Conservation (phyloP, 1,140 invertebrate species). For the Drosophila kurseongensis region DNA sequence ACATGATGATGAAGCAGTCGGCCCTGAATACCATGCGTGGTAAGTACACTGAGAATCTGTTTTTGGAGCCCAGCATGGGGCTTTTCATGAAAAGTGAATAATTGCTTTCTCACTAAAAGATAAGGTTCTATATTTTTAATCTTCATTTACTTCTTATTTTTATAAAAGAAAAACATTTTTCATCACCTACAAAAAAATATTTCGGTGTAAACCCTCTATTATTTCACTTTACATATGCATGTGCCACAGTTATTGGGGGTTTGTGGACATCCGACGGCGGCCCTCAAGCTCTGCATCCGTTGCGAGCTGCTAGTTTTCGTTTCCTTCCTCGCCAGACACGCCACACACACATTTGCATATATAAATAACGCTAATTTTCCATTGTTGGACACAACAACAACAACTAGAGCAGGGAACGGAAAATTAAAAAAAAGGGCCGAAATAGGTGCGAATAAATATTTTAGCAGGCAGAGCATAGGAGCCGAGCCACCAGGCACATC, state of each 20-base stretch:
- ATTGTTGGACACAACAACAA: slow-evolving; percentile 56
- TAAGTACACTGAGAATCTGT: slow-evolving; percentile 47
- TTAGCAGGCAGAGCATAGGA: slow-evolving; percentile 52
- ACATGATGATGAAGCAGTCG: slow-evolving; percentile 84
- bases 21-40: slow-evolving; percentile 82
- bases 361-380: slow-evolving; percentile 80
- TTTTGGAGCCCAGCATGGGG: neutral
- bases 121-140: neutral
- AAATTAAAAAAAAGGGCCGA: slow-evolving; percentile 16
- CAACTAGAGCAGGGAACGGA: slow-evolving; percentile 11
- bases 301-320: slow-evolving; percentile 58
- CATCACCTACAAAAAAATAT: too few species aligned
- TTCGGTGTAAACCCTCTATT: neutral
- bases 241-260: neutral
- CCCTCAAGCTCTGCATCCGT: slow-evolving; percentile 53
- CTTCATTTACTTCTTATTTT: neutral
- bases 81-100: neutral
- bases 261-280: slow-evolving; percentile 4
- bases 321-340: slow-evolving; percentile 64
- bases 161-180: neutral
- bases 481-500: slow-evolving; percentile 9
- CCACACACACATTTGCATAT: slow-evolving; percentile 67
- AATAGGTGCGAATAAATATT: slow-evolving; percentile 83
- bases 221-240: slow-evolving; percentile 5
- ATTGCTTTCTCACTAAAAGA: neutral